These are phyloP conservation scores for Sialis lutaria DNA, from an alignment of 2,888 invertebrate species.

Conservation along the genomic window DNA sequence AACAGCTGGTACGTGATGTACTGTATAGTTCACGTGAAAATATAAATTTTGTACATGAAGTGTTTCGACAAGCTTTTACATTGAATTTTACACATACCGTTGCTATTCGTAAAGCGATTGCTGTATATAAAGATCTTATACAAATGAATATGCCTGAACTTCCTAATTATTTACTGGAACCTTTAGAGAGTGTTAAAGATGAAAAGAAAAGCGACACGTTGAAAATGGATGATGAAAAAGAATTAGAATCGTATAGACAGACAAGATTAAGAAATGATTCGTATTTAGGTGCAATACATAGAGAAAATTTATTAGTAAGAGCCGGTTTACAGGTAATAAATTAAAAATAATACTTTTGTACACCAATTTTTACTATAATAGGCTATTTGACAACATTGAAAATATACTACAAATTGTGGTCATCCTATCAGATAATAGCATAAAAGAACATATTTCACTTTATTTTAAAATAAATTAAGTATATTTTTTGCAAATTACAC, in stretches of 20 bases:
- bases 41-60: conserved; percentile 87
- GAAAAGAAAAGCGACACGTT: conserved; percentile 19
- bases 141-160: conserved; percentile 65
- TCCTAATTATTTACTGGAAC: conserved; percentile 65
- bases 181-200: conserved; percentile 27
- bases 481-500: too few species aligned
- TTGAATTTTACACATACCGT: conserved; percentile 76
- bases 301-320: conserved; percentile 62
- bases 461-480: too few species aligned
- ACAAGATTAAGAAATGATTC: conserved; percentile 62
- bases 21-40: conserved; percentile 77
- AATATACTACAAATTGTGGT: too few species aligned
- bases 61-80: conserved; percentile 83
- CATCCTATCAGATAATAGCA: too few species aligned
- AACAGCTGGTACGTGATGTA: conserved; percentile 62
- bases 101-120: conserved; percentile 75
- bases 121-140: conserved; percentile 92
- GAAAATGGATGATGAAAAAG: conserved; percentile 18
- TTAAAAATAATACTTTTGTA: too few species aligned
- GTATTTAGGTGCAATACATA: conserved; percentile 66
- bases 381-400: too few species aligned
- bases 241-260: conserved; percentile 21
- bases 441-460: too few species aligned
- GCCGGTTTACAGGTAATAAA: conserved; percentile 56
- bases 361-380: too few species aligned